Evolutionary conservation across 2,113 vertebrate genomes (phyloP).

Genomic region (Hucho hucho): DNA sequence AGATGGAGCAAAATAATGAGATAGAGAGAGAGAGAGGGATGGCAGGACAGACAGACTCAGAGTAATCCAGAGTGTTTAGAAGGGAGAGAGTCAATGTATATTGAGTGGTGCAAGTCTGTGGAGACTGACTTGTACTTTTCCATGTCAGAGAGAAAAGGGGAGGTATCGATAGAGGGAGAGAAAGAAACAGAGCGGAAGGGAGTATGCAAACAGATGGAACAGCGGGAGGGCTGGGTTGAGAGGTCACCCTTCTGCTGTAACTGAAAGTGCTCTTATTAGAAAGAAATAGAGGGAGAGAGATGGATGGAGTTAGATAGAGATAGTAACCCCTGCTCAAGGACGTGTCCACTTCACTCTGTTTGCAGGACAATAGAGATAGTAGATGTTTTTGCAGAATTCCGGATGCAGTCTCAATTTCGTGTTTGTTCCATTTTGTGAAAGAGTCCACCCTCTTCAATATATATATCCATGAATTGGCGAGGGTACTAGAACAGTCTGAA

Average conservation of each 20-base stretch:
- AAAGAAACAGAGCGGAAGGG: not conserved
- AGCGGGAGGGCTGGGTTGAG: slow-evolving; percentile 14
- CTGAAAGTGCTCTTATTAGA: slow-evolving; percentile 5
- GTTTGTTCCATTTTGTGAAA: too few species aligned
- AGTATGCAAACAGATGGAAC: slow-evolving; percentile 59
- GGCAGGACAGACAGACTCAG: not conserved
- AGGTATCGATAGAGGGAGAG: not conserved
- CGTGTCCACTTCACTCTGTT: too few species aligned
- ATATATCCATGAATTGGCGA: too few species aligned
- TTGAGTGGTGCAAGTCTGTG: not conserved
- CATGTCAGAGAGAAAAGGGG: not conserved
- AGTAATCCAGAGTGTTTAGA: not conserved
- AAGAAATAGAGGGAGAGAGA: not conserved
- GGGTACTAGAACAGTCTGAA: too few species aligned
- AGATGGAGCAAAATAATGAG: not conserved
- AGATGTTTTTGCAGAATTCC: too few species aligned
- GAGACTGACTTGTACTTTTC: not conserved
- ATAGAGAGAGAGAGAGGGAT: not conserved
- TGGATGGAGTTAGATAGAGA: slow-evolving; percentile 38
- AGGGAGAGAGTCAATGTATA: not conserved
- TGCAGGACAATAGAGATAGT: not conserved
- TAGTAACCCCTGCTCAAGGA: not conserved
- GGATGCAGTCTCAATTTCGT: too few species aligned
- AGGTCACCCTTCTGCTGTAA: slow-evolving; percentile 41
- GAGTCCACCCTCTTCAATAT: too few species aligned